Conservation (phyloP, 2,888 invertebrate species). For the Theristus sp. region DNA sequence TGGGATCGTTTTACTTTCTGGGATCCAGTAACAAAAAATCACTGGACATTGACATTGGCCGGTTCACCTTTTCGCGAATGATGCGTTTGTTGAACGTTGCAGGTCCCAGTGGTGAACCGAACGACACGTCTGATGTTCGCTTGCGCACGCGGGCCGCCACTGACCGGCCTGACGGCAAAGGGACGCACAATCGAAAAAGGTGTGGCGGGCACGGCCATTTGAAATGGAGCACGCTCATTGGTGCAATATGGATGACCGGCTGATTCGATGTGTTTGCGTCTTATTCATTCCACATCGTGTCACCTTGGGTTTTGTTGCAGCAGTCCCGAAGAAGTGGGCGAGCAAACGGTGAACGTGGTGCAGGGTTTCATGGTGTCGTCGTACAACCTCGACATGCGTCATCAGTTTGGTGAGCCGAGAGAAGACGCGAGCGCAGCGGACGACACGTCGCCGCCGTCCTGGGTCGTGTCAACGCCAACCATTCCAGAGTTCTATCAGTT, state of each 20-base stretch:
- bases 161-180: too few relatives aligned
- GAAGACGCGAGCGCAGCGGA: neutral
- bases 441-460: neutral
- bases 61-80: too few relatives aligned
- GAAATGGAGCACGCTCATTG: neutral
- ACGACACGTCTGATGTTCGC: neutral
- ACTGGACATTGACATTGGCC: too few relatives aligned
- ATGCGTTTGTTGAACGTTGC: neutral
- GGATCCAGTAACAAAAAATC: too few relatives aligned
- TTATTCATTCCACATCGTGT: too few relatives aligned
- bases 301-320: neutral
- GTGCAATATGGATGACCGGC: too few relatives aligned
- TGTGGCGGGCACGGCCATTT: neutral
- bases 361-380: neutral
- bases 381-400: neutral
- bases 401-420: neutral
- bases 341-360: neutral
- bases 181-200: neutral
- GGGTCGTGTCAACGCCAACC: neutral
- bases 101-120: neutral
- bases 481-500: neutral
- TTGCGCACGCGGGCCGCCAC: neutral
- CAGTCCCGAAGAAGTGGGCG: neutral
- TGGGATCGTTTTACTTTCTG: too few relatives aligned
- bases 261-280: too few relatives aligned